These are phyloP conservation scores for Crambe crambe DNA, from an alignment of 37 sponge, comb jelly and placozoan species.

Conservation along the genomic window DNA sequence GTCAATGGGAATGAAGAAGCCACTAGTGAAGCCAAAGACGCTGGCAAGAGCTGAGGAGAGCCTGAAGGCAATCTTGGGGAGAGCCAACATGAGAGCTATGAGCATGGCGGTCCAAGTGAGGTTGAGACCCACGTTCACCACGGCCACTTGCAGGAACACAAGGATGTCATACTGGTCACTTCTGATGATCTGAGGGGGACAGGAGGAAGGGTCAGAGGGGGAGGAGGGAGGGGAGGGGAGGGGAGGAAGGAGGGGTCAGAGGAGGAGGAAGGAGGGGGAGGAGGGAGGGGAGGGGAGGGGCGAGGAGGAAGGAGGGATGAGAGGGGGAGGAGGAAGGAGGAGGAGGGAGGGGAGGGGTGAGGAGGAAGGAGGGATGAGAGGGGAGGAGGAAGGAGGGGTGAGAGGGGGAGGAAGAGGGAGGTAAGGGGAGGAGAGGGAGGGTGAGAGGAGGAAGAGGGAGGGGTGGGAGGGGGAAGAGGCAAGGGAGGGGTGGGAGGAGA, in stretches of 20 bases:
- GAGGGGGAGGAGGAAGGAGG: slow-evolving; percentile 61
- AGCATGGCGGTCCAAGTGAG: slow-evolving; percentile 85
- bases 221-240: too few relatives aligned
- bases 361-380: slow-evolving; percentile 20
- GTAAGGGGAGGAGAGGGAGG: neutral
- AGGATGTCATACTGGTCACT: slow-evolving; percentile 8
- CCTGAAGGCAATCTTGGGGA: slow-evolving; percentile 54
- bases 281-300: neutral
- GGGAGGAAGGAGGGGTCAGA: too few relatives aligned
- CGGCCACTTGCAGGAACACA: slow-evolving; percentile 53
- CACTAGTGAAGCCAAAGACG: slow-evolving; percentile 88
- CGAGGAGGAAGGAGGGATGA: slow-evolving; percentile 57
- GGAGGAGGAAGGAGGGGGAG: neutral
- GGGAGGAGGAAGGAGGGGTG: neutral
- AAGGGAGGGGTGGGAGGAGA: neutral
- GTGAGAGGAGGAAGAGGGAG: neutral
- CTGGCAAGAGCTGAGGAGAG: slow-evolving; percentile 76
- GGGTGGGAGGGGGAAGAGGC: neutral
- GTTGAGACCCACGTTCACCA: slow-evolving; percentile 80
- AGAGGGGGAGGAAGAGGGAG: neutral
- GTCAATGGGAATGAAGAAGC: slow-evolving; percentile 80
- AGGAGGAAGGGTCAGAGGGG: neutral
- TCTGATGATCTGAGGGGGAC: slow-evolving; percentile 50
- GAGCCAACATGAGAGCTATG: slow-evolving; percentile 63
- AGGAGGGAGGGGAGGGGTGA: slow-evolving; percentile 58